Base-by-base conservation (phyloP, 2,797 vertebrate species). In the Clarias fuscus region DNA sequence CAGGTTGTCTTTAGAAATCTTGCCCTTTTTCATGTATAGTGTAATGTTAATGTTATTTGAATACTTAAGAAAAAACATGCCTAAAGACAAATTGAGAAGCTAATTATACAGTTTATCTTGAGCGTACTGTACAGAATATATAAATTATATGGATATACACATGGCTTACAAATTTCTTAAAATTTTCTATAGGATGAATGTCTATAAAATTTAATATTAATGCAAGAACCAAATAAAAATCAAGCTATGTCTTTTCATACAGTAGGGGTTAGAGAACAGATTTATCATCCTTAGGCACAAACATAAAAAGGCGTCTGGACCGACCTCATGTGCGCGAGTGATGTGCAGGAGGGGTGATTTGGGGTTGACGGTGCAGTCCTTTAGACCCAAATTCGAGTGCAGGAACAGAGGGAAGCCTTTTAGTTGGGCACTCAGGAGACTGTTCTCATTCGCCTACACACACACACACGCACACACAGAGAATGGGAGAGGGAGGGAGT, bases 351-450 rank as follows among this genome's bases (percentile, higher is more conserved):
- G 94, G 0, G 98, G 98, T 0, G 98, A 98, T 92, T 98, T 98
- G 89, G 97, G 95, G 93, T 98, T 99, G 92, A 99, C 97, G 13
- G 94, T 96, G 94, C 98, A 98, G 95, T 99, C 98, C 93, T 98
- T 99, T 90, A 99, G 95, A 0, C 97, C 97, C 94, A 99, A 94
- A 94, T 99, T 98, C 1, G 98, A 99, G 92, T 98, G 98, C 48
- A 99, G 97, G 89, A 97, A 99, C 86, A 99, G 96, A 3, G 98
- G 98, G 91, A 99, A 99, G 84, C 98, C 98, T 93, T 99, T 99
- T 92, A 99, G 96, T 93, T 99, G 98, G 0, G 98, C 98, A 0
- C 98, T 99, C 91, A 99, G 95, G 89, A 99, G 94, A 91, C 98
- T 99, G 96, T 99, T 99, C 94, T 99, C 98, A 1, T 99, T 99